A percentile compares a stretch with the other conserved stretches of the same genome.
phyloP scores from a whole-genome alignment of 2,113 vertebrate species.

The Periophthalmus modestus region DNA sequence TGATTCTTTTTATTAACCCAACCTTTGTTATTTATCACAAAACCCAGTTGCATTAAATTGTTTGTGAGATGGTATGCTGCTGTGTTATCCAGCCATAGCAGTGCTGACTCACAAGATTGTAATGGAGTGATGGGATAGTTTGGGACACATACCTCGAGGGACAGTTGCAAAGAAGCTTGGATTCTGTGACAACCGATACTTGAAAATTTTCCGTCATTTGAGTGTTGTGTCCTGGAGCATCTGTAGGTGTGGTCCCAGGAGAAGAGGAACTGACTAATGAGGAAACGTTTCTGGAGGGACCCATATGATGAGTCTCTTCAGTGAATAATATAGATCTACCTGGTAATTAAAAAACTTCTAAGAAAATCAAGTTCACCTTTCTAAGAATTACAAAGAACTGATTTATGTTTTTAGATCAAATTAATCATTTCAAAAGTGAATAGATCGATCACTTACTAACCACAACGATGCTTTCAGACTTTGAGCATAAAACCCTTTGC shows the following conservation, averaged over 20 bases:
- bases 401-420: neutral
- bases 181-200: neutral
- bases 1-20: too few relatives aligned
- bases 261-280: neutral
- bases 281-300: neutral
- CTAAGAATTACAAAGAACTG: neutral
- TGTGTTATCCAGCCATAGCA: too few relatives aligned
- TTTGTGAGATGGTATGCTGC: too few relatives aligned
- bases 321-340: neutral
- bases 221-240: neutral
- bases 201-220: neutral
- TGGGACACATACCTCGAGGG: neutral
- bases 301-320: neutral
- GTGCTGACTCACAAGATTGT: neutral
- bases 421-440: too few relatives aligned
- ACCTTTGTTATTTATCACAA: too few relatives aligned
- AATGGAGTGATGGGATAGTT: neutral
- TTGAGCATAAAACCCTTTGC: too few relatives aligned
- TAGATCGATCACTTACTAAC: too few relatives aligned
- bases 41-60: too few relatives aligned
- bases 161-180: neutral
- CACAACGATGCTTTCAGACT: too few relatives aligned
- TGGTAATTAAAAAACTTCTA: neutral
- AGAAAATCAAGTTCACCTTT: neutral
- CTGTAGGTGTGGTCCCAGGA: neutral